A percentile compares a stretch with the other conserved stretches of the same genome.
Conservation (phyloP, 2,797 vertebrate species). For the Lagorchestes hirsutus region DNA sequence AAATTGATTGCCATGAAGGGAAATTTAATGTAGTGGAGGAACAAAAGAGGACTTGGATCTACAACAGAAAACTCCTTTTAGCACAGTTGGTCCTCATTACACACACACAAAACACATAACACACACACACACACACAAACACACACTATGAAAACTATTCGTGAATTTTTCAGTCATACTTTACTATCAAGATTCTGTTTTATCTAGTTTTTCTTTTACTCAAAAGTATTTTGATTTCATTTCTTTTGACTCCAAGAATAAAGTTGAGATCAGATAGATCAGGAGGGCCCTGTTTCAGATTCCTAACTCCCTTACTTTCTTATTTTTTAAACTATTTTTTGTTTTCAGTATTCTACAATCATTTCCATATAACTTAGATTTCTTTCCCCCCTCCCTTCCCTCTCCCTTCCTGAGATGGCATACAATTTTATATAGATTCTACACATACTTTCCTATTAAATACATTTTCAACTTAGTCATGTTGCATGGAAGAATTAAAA, state of each 20-base stretch:
- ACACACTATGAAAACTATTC: neutral
- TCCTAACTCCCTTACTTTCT: neutral
- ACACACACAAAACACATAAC: too few relatives aligned
- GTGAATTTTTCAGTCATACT: neutral
- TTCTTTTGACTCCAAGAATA: slow-evolving; percentile 12
- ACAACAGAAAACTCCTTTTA: too few relatives aligned
- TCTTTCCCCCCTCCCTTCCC: too few relatives aligned
- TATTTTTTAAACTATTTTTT: too few relatives aligned
- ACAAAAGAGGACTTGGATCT: slow-evolving; percentile 29
- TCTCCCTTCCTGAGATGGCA: too few relatives aligned
- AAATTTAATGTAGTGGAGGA: neutral
- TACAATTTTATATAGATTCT: too few relatives aligned
- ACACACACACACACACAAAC: neutral
- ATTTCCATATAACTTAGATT: too few relatives aligned
- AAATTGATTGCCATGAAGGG: slow-evolving; percentile 22
- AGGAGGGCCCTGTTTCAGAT: neutral
- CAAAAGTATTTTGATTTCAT: neutral
- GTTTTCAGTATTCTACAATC: too few relatives aligned
- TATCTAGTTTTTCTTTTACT: slow-evolving; percentile 1
- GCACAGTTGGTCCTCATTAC: too few relatives aligned
- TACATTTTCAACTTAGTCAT: too few relatives aligned
- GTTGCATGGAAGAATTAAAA: too few relatives aligned
- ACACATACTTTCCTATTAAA: too few relatives aligned
- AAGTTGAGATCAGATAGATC: neutral
- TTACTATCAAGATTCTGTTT: neutral